Evolutionary conservation across 2,888 invertebrate species (phyloP).

Genomic region (Oscheius sp.): DNA sequence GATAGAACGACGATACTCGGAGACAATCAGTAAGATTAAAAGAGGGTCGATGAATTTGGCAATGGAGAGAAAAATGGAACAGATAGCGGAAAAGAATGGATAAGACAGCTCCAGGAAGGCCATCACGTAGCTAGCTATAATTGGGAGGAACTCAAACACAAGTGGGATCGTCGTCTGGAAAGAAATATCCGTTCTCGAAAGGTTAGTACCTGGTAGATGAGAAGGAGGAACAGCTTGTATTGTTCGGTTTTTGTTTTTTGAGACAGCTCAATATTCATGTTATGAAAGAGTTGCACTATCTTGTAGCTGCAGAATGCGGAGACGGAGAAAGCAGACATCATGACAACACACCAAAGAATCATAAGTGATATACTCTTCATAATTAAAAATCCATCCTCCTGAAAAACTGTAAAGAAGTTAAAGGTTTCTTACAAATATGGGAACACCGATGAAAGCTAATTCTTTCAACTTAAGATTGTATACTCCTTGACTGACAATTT

Average conservation of each 20-base stretch:
- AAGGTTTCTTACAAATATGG: slow-evolving; percentile 11
- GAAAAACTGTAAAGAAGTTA: not conserved
- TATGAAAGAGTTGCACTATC: not conserved
- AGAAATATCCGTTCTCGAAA: not conserved
- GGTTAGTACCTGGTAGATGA: not conserved
- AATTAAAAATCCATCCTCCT: not conserved
- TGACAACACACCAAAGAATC: not conserved
- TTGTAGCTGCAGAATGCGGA: slow-evolving; percentile 11
- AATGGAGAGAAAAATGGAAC: not conserved
- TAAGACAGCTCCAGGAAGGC: not conserved
- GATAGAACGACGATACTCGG: not conserved
- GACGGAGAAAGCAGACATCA: not conserved
- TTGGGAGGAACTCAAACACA: not conserved
- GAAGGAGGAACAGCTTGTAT: not conserved
- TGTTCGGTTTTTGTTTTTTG: not conserved
- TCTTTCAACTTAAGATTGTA: not conserved
- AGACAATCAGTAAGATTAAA: not conserved
- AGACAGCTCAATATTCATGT: too few relatives aligned
- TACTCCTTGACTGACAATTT: not conserved
- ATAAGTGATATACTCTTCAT: not conserved
- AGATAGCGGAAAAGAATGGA: not conserved
- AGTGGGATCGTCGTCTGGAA: not conserved
- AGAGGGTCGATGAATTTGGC: not conserved
- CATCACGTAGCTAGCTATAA: not conserved
- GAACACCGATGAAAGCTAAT: slow-evolving; percentile 4